These are phyloP conservation scores for Spisula subtruncata DNA, from an alignment of 2,888 invertebrate species.

Conservation along the genomic window DNA sequence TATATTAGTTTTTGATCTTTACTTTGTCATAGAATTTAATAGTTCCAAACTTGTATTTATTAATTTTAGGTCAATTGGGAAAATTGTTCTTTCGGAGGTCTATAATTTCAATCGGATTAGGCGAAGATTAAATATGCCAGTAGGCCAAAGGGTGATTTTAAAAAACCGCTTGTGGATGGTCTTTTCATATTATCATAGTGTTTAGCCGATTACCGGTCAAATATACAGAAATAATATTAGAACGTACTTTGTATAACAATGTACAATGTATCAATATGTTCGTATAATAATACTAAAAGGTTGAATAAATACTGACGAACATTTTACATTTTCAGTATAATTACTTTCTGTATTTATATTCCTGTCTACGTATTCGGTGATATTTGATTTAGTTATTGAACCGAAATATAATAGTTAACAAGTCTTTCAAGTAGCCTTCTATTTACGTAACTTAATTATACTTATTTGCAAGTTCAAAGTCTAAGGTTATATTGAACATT, in stretches of 20 bases:
- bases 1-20: not conserved
- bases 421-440: not conserved
- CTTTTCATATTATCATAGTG: not conserved
- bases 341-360: not conserved
- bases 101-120: not conserved
- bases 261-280: not conserved
- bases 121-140: not conserved
- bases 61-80: not conserved
- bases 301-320: not conserved
- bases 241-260: not conserved
- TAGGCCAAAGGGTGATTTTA: not conserved
- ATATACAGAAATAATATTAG: not conserved
- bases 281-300: not conserved
- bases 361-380: not conserved
- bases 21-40: not conserved
- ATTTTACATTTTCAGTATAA: not conserved
- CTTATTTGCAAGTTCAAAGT: no score
- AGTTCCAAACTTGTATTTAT: not conserved
- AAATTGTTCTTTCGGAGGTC: not conserved
- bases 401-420: not conserved
- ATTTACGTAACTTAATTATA: not conserved
- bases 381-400: constrained; percentile 1
- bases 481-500: no score
- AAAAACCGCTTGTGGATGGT: not conserved
- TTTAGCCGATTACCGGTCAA: constrained; percentile 19